phyloP scores from a whole-genome alignment of 2,888 invertebrate species.

The Eupithecia vulgata region DNA sequence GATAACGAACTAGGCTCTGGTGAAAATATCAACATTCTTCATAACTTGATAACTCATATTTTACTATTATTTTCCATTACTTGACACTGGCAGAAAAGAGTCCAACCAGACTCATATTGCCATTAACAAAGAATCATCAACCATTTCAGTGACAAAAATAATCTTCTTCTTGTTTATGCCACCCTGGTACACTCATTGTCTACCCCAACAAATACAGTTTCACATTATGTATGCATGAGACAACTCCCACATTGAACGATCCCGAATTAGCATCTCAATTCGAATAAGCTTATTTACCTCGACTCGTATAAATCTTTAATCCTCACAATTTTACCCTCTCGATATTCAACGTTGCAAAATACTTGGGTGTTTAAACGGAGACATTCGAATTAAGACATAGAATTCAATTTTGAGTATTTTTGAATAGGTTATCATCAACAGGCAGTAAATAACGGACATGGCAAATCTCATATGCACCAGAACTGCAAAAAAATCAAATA shows the following conservation, averaged over 20 bases:
- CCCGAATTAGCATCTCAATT: constrained; percentile 39
- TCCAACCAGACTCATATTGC: no score
- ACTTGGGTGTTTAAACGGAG: constrained; percentile 11
- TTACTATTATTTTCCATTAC: no score
- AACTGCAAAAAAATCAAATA: no score
- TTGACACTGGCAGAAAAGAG: no score
- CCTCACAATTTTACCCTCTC: constrained; percentile 35
- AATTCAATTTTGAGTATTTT: neutral
- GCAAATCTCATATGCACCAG: neutral
- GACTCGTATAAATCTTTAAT: constrained; percentile 52
- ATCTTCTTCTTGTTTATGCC: constrained; percentile 10
- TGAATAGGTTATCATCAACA: neutral
- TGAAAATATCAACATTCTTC: no score
- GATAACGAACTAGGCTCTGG: no score
- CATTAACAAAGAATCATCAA: no score
- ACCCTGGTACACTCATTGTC: constrained; percentile 4
- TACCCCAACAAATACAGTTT: constrained; percentile 17
- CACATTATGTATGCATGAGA: constrained; percentile 36
- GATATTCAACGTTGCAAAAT: constrained; percentile 22
- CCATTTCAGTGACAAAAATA: constrained; percentile 5
- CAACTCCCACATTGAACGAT: constrained; percentile 31
- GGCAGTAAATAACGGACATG: neutral
- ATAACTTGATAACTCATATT: no score
- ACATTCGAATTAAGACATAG: neutral
- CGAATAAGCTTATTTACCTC: constrained; percentile 41